These are phyloP conservation scores for Thryonomys swinderianus DNA, from an alignment of 2,113 vertebrate species.

Conservation along the genomic window DNA sequence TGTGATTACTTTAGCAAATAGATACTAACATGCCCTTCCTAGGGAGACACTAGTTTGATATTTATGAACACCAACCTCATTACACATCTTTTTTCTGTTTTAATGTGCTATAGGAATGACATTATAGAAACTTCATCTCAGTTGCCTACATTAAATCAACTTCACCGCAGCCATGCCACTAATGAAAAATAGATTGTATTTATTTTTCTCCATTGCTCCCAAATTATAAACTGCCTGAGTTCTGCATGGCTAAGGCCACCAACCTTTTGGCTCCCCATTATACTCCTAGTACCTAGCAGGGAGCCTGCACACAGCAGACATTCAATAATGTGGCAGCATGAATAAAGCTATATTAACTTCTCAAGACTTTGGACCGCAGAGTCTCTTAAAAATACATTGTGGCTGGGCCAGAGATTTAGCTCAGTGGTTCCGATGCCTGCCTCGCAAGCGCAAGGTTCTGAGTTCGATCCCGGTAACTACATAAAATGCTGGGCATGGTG, in stretches of 20 bases:
- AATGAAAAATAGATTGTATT: background rate
- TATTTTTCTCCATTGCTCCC: background rate
- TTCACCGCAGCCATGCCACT: background rate
- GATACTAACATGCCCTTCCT: slow-evolving; percentile 31
- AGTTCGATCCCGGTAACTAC: too few relatives aligned
- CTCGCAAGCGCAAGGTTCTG: too few relatives aligned
- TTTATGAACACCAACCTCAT: slow-evolving; percentile 56
- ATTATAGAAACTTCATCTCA: background rate
- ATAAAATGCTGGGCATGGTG: too few relatives aligned
- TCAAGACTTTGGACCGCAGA: slow-evolving; percentile 40
- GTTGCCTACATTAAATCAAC: slow-evolving; percentile 23
- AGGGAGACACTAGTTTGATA: slow-evolving; percentile 17
- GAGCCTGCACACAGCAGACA: background rate
- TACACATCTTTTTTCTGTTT: slow-evolving; percentile 14
- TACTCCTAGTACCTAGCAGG: background rate
- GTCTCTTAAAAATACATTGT: background rate
- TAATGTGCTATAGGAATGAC: slow-evolving; percentile 27
- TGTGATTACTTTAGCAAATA: slow-evolving; percentile 8
- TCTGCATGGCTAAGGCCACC: background rate
- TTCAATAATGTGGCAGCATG: background rate
- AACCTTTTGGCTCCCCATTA: background rate
- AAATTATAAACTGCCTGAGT: background rate
- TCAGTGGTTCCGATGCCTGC: too few relatives aligned
- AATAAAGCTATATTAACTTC: slow-evolving; percentile 1
- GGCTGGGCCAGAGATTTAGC: too few relatives aligned